Percentiles rank a stretch among this genome's conserved stretches.
Conservation (phyloP, 2,797 vertebrate species). For the Chelidonichthys spinosus region DNA sequence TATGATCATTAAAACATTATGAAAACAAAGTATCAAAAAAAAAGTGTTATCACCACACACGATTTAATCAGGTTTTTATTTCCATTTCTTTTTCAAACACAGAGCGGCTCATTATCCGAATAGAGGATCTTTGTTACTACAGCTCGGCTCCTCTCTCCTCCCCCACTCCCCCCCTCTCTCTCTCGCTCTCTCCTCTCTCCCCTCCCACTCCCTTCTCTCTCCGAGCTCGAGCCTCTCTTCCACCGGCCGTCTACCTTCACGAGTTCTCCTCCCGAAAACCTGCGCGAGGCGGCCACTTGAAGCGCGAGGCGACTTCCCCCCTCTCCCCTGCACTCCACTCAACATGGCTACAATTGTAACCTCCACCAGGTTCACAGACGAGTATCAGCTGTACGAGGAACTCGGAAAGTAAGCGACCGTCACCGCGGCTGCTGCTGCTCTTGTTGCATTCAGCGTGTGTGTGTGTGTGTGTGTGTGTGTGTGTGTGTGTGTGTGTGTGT, state of each 20-base stretch:
- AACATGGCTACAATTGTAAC: slow-evolving; percentile 95
- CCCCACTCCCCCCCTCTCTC: slow-evolving; percentile 35
- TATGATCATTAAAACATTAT: neutral
- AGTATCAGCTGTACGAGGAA: slow-evolving; percentile 97
- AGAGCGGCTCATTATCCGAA: neutral
- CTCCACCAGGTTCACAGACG: slow-evolving; percentile 96
- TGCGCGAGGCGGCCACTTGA: slow-evolving; percentile 76
- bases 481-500: neutral
- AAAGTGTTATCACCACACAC: neutral
- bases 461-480: slow-evolving; percentile 26
- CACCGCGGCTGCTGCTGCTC: slow-evolving; percentile 38
- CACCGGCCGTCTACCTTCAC: slow-evolving; percentile 75
- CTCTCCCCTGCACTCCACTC: slow-evolving; percentile 54
- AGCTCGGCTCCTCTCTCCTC: slow-evolving; percentile 30
- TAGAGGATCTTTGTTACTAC: slow-evolving; percentile 75
- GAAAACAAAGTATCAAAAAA: neutral
- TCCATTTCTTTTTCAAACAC: neutral
- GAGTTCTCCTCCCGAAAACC: slow-evolving; percentile 79
- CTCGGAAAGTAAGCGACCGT: slow-evolving; percentile 93
- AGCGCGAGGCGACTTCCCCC: slow-evolving; percentile 76
- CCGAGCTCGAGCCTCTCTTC: slow-evolving; percentile 64
- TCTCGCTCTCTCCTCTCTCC: slow-evolving; percentile 16
- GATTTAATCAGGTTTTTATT: neutral
- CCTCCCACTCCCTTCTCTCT: slow-evolving; percentile 53
- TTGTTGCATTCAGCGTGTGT: slow-evolving; percentile 62